Evolutionary conservation across 2,797 vertebrate genomes (phyloP), one percentile per base, ranked within the genome.

Genomic region (Tadarida brasiliensis): DNA sequence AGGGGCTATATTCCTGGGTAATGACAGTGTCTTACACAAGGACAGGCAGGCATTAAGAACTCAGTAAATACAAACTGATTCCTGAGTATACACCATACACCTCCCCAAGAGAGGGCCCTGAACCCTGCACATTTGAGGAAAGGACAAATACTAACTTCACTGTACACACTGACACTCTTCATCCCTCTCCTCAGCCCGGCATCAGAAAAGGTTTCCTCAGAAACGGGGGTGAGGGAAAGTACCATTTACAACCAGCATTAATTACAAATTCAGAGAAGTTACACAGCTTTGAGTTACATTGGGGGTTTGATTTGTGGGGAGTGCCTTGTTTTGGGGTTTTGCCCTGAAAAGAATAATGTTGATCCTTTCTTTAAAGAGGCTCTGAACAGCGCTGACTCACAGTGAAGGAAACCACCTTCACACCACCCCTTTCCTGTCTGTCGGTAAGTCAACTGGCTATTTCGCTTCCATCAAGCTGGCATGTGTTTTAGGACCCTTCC

Each of bases 261-360:
- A 95, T 65, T 39, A 76, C 56, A 87, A 74, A 74, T 71, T 80
- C 76, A 56, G 80, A 91, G 68, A 94, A 57, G 19, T 77, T 56
- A 76, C 12, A 6, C 74, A 80, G n/a, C 67, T 91, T 15, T 94
- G 47, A 44, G 67, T 71, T 91, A 73, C 54, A 88, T 44, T 61
- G 39, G 30, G n/a, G 15, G 5, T 15, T 2, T 68, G 28, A 3
- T 57, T 87, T 73, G 7, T 82, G 2, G 33, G 17, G 24, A 73
- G 26, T 44, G n/a, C 51, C 91, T 56, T 59, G 51, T 7, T 83
- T 88, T 7, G 3, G 35, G 17, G 9, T 63, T 68, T 51, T 8
- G 54, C 57, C 49, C 61, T 44, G 2, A 68, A 85, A 81, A 12
- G 65, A 74, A 82, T 22, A 59, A 54, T 4, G 35, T 5, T 86